Conservation (phyloP, 2,113 vertebrate species). For the Esox niger region DNA sequence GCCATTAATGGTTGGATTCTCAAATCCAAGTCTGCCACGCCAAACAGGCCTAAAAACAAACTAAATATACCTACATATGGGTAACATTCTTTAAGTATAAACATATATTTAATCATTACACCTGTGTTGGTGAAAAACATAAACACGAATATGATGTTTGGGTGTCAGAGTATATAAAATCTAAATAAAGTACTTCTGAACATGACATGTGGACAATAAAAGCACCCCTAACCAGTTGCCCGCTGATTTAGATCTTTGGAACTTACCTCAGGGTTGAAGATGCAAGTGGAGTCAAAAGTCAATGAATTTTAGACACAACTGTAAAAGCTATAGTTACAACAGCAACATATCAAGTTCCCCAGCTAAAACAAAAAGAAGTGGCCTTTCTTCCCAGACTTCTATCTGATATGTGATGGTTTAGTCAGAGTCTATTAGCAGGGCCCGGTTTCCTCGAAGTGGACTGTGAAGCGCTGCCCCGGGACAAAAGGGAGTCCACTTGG, state of each 20-base stretch:
- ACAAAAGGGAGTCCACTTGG: constrained; percentile 32
- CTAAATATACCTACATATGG: constrained; percentile 22
- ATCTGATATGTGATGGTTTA: constrained; percentile 46
- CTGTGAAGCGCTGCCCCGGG: constrained; percentile 21
- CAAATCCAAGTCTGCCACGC: constrained; percentile 29
- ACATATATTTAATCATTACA: constrained; percentile 51
- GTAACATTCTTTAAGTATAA: constrained; percentile 57
- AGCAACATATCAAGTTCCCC: constrained; percentile 51
- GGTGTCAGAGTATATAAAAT: constrained; percentile 43
- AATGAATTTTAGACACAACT: constrained; percentile 52
- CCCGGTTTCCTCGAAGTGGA: constrained; percentile 31
- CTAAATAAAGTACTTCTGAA: constrained; percentile 37
- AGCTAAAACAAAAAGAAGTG: constrained; percentile 60
- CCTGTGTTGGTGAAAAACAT: constrained; percentile 37
- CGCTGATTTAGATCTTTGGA: constrained; percentile 52
- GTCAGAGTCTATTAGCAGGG: constrained; percentile 42
- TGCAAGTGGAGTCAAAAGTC: constrained; percentile 39
- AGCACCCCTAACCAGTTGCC: constrained; percentile 36
- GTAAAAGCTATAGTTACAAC: constrained; percentile 54
- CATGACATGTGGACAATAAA: constrained; percentile 39
- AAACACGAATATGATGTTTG: constrained; percentile 33
- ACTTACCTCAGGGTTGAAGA: constrained; percentile 47
- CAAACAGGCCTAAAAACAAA: constrained; percentile 20
- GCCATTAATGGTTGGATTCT: constrained; percentile 45
- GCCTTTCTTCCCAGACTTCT: constrained; percentile 43